Evolutionary conservation across 53 echinoderm and acorn worm genomes (phyloP), one percentile per base, ranked within the genome.

Genomic region (Henricia sp.): DNA sequence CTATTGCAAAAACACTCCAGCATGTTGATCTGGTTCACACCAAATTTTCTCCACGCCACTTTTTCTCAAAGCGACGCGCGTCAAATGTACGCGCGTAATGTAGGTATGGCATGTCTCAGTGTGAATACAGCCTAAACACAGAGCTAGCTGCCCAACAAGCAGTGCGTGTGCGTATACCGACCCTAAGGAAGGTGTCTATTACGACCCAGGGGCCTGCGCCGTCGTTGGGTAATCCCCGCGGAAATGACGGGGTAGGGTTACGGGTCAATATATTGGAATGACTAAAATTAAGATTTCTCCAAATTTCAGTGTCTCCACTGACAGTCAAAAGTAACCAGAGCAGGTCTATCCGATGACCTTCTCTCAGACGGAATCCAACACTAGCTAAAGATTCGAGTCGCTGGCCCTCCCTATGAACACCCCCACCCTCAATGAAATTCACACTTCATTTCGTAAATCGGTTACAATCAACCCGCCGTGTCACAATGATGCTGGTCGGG

Each of bases 251-350:
- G 62, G 23, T 80, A 50, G 50, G 30, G 65, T 80, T 80, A 80
- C 80, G 48, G 46, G 63, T 80, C 80, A 64, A 80, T 80, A 80
- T 62, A 80, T 80, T 64, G 80, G 80, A 80, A 80, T 80, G 46
- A 80, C 80, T 80, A 43, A 62, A 80, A 80, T 26, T 46, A 48
- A 62, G 63, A 62, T 57, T 80, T 80, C 64, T 37, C 48, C 35
- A 46, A 48, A 46, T 23, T 32, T 63, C 29, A 80, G 20, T 34
- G 63, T 62, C 35, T 48, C 62, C 62, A 48, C 63, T 62, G 38
- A 33, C 41, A 76, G 67, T 1, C 43, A 75, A n/a, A 62, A 41
- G 80, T 37, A 80, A 80, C 35, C 35, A 52, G 72, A 72, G 80
- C 58, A 29, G 80, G 80, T 80, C 80, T 80, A 63, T 64, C 59